phyloP scores from a whole-genome alignment of 2,888 invertebrate genomes.

The Notocelia uddmanniana region DNA sequence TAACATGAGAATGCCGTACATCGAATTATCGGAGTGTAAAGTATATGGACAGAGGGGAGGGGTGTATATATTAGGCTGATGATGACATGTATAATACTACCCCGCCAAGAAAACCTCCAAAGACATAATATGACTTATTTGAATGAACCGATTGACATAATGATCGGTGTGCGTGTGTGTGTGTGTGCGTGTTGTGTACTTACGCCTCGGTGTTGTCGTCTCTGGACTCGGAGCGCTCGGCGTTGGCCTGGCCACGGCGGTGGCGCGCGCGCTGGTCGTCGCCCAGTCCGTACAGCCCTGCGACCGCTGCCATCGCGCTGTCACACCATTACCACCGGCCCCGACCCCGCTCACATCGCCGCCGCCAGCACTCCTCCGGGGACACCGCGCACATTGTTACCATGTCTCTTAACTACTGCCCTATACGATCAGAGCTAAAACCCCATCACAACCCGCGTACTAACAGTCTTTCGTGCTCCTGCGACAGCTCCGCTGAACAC shows the following conservation, averaged over 20 bases:
- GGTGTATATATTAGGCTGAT: too few species aligned
- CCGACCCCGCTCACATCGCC: conserved; percentile 54
- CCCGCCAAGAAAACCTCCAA: too few species aligned
- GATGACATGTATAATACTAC: too few species aligned
- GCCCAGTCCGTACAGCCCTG: conserved; percentile 92
- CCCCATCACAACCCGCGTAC: conserved; percentile 44
- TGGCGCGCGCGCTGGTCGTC: conserved; percentile 88
- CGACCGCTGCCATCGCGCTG: conserved; percentile 90
- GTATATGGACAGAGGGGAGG: too few species aligned
- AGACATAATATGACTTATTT: too few species aligned
- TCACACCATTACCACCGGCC: conserved; percentile 61
- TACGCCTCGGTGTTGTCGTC: conserved; percentile 86
- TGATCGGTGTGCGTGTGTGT: background rate
- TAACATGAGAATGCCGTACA: too few species aligned
- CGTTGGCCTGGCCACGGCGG: conserved; percentile 86
- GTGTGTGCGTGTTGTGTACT: too few species aligned
- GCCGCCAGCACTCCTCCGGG: conserved; percentile 31
- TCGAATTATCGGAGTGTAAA: too few species aligned
- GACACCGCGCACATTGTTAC: conserved; percentile 45
- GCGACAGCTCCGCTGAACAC: conserved; percentile 46
- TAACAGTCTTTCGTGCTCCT: conserved; percentile 40
- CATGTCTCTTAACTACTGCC: conserved; percentile 38
- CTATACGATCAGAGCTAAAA: conserved; percentile 29
- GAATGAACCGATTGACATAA: background rate
- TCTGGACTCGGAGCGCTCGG: conserved; percentile 88